phyloP scores from a whole-genome alignment of 2,113 vertebrate species.

The Osmerus mordax region DNA sequence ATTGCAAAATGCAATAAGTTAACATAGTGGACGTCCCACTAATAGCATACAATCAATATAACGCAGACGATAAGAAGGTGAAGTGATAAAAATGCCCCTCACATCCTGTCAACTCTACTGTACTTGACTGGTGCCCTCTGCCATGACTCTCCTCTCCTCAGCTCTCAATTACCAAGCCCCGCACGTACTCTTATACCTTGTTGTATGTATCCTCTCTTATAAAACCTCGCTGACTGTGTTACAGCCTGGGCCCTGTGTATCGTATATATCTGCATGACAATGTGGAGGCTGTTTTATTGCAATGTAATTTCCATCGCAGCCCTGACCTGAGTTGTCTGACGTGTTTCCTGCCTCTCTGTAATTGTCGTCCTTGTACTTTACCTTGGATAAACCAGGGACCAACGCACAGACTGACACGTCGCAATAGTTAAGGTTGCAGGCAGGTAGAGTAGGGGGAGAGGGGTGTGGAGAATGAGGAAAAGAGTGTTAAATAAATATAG shows the following conservation, averaged over 20 bases:
- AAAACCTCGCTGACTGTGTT: conserved; percentile 34
- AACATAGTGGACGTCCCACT: background rate
- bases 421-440: background rate
- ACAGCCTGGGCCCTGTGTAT: conserved; percentile 20
- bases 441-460: conserved; percentile 4
- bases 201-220: conserved; percentile 32
- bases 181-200: conserved; percentile 31
- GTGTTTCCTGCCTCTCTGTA: conserved; percentile 34
- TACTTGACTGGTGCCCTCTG: conserved; percentile 46
- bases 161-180: conserved; percentile 44
- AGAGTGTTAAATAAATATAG: conserved; percentile 10
- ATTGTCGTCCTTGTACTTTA: conserved; percentile 46
- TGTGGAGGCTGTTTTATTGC: conserved; percentile 36
- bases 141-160: conserved; percentile 20
- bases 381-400: conserved; percentile 33
- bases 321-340: conserved; percentile 9
- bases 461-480: conserved; percentile 9
- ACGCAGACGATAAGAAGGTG: background rate
- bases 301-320: conserved; percentile 40
- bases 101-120: conserved; percentile 22
- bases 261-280: conserved; percentile 46
- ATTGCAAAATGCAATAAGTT: no score
- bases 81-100: conserved; percentile 6
- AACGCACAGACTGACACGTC: conserved; percentile 4
- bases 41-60: background rate